Base-by-base conservation (phyloP, 2,888 invertebrate genomes). In the Aplocera efformata region DNA sequence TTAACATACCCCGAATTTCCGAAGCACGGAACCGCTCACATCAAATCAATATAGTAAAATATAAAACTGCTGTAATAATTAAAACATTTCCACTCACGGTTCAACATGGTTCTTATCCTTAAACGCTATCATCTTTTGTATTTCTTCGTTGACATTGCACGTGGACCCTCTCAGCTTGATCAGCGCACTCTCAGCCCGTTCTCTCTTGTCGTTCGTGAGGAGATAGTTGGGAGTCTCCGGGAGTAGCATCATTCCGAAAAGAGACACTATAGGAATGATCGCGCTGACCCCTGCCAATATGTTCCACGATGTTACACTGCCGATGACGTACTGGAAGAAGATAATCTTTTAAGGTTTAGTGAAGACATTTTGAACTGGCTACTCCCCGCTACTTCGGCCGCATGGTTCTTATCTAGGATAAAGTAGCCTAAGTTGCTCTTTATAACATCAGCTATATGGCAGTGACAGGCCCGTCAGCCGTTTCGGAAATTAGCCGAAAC, bases 221-320 rank as follows among this genome's bases (percentile, higher is more conserved):
- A 94, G 89, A 72, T 90, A 94, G 58, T 93, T 91, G 1, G 94
- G 94, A 0, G 94, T 91, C 63, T 94, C 94, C 0, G 94, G 94
- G 36, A 93, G 86, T 7, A 92, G 66, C 11, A 91, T 76, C 85
- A 92, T 91, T 0, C 90, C 74, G 0, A 92, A 50, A 0, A 93
- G 64, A 0, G 92, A 90, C 0, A 92, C 41, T 0, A 91, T 79
- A 0, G 94, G 92, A 0, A 93, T 62, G 1, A 90, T 65, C 0
- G 91, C 82, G 54, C 92, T 93, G 48, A 93, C 71, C 0, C 90
- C 89, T 0, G 94, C 93, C 27, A 92, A 76, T 2, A 89, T 70
- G 42, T 91, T 89, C 94, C 94, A 94, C 11, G 88, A 63, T 6
- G 91, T 80, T 6, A 81, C 71, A 43, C 92, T 89, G 32, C 93